A percentile compares a stretch with the other conserved stretches of the same genome.
phyloP scores from a whole-genome alignment of 2,113 vertebrate genomes.

The Neofelis nebulosa region DNA sequence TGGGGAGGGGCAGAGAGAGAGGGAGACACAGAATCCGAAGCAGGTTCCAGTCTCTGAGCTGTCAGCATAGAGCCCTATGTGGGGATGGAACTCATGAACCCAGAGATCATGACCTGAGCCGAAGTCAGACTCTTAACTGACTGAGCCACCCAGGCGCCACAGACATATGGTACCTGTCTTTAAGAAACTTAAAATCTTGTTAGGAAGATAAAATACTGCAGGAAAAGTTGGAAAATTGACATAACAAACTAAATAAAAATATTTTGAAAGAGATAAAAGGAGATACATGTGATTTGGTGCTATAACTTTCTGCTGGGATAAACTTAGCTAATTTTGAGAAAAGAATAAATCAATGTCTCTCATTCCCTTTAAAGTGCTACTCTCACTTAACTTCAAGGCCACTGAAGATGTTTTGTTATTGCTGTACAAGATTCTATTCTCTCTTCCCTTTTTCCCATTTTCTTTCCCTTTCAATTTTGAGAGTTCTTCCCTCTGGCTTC shows the following conservation, averaged over 20 bases:
- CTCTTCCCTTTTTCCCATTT: neutral
- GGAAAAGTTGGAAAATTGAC: neutral
- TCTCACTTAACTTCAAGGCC: neutral
- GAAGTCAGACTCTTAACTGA: no score
- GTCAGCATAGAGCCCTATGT: no score
- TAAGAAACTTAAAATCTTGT: slow-evolving; percentile 10
- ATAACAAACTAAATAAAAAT: neutral
- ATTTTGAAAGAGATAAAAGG: slow-evolving; percentile 1
- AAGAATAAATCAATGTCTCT: neutral
- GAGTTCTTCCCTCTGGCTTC: neutral
- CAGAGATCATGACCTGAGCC: no score
- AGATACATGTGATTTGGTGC: neutral
- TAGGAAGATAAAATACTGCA: neutral
- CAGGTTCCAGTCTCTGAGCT: no score
- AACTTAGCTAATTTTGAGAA: neutral
- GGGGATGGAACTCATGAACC: no score
- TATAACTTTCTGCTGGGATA: neutral
- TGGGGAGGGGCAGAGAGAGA: no score
- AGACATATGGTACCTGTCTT: neutral
- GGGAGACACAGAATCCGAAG: no score
- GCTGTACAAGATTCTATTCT: rapidly evolving
- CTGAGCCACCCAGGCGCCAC: no score
- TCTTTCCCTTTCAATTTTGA: neutral
- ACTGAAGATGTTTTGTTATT: neutral
- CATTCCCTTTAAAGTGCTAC: neutral